Conservation (phyloP, 2,797 vertebrate species). For the Malacoctenus gilli region DNA sequence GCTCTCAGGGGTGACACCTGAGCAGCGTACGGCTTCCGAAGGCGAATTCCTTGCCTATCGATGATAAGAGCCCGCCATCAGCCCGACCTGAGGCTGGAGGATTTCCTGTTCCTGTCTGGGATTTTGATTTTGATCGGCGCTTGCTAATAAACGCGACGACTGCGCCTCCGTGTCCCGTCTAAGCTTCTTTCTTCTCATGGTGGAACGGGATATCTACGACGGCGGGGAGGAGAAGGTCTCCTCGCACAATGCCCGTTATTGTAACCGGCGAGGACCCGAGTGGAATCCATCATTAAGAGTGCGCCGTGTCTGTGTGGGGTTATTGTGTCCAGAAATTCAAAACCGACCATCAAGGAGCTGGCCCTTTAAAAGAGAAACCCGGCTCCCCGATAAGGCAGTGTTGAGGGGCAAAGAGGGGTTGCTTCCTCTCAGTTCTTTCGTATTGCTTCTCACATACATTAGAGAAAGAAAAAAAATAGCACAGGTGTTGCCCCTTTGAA, state of each 20-base stretch:
- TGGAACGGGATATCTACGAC: constrained; percentile 73
- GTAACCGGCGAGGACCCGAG: constrained; percentile 52
- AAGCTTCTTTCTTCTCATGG: constrained; percentile 52
- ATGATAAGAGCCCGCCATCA: constrained; percentile 30
- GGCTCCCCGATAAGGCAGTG: constrained; percentile 74
- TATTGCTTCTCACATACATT: constrained; percentile 59
- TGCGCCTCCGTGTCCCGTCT: constrained; percentile 40
- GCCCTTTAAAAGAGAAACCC: constrained; percentile 53
- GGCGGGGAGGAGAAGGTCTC: constrained; percentile 33
- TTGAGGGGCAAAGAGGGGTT: constrained; percentile 51
- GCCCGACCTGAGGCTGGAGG: constrained; percentile 33
- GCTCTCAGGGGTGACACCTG: constrained; percentile 30
- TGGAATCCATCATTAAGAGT: constrained; percentile 62
- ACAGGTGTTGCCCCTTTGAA: constrained; percentile 29
- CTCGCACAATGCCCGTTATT: constrained; percentile 75
- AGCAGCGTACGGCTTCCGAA: constrained; percentile 39
- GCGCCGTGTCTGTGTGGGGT: constrained; percentile 63
- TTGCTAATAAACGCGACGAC: constrained; percentile 58
- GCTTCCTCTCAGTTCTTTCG: constrained; percentile 28
- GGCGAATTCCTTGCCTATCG: constrained; percentile 46
- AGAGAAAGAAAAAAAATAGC: constrained; percentile 8
- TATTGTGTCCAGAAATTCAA: constrained; percentile 71
- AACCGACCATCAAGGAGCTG: constrained; percentile 72
- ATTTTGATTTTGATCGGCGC: constrained; percentile 63
- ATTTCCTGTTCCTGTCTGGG: constrained; percentile 63